Evolutionary conservation across 2,888 invertebrate genomes (phyloP).

Genomic region (Malthinus flaveolus): DNA sequence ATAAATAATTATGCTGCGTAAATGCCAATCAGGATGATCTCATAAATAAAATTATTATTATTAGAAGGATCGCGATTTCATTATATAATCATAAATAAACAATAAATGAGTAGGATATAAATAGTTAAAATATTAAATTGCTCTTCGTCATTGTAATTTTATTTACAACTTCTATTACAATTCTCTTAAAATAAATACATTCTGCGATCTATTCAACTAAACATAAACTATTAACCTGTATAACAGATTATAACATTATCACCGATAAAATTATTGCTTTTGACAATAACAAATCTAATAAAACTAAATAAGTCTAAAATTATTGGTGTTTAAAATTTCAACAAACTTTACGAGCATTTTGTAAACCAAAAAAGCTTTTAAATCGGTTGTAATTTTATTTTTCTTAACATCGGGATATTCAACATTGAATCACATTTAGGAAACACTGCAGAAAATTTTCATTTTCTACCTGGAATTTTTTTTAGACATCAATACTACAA

Average conservation of each 20-base stretch:
- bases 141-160: conserved; percentile 26
- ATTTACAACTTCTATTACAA: conserved; percentile 46
- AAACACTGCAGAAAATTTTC: conserved; percentile 16
- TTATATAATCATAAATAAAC: too few species aligned
- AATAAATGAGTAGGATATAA: too few species aligned
- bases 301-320: conserved; percentile 35
- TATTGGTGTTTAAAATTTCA: conserved; percentile 25
- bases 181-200: conserved; percentile 45
- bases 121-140: neutral
- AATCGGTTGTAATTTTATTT: neutral
- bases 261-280: conserved; percentile 38
- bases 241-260: conserved; percentile 48
- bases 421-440: conserved; percentile 27
- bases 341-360: conserved; percentile 13
- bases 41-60: conserved; percentile 2
- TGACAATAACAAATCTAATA: conserved; percentile 24
- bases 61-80: too few species aligned
- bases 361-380: conserved; percentile 9
- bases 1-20: conserved; percentile 6
- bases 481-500: conserved; percentile 13
- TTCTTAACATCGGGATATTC: conserved; percentile 7
- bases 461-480: neutral
- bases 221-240: conserved; percentile 49
- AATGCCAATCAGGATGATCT: conserved; percentile 10
- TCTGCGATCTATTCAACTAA: conserved; percentile 38